Percentiles rank a stretch among this genome's conserved stretches.
Evolutionary conservation across 1,140 invertebrate species (phyloP).

Genomic region (Eumaeus atala): DNA sequence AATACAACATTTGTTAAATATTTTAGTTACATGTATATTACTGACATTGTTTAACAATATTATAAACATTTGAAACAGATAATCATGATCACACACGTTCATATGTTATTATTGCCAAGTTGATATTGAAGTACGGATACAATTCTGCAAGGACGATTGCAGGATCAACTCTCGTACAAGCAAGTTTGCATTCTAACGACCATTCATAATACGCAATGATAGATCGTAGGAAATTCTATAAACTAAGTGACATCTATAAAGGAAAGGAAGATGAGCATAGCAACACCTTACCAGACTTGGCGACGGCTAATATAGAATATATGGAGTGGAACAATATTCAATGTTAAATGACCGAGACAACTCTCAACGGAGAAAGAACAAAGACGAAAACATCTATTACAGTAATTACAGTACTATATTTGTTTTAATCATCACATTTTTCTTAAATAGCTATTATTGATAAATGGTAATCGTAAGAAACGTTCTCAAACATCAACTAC

Average conservation of each 20-base stretch:
- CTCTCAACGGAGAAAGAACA: background rate
- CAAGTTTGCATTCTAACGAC: background rate
- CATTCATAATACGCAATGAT: background rate
- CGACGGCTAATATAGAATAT: too few relatives aligned
- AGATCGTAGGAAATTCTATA: background rate
- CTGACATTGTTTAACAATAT: conserved; percentile 29
- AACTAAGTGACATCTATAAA: background rate
- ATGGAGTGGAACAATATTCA: too few relatives aligned
- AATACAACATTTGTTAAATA: conserved; percentile 28
- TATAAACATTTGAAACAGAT: conserved; percentile 32
- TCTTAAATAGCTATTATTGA: too few relatives aligned
- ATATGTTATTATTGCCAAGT: conserved; percentile 26
- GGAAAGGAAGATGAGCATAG: background rate
- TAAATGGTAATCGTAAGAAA: too few relatives aligned
- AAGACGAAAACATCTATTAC: conserved; percentile 8
- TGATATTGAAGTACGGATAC: conserved; percentile 17
- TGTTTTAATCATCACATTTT: conserved; percentile 5
- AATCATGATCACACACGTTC: conserved; percentile 28
- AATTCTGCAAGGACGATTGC: conserved; percentile 35
- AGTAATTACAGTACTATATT: background rate
- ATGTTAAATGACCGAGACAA: too few relatives aligned
- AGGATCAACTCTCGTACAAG: conserved; percentile 19
- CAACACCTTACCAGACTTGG: background rate
- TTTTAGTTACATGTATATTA: conserved; percentile 13
- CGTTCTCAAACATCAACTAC: too few relatives aligned